phyloP scores from a whole-genome alignment of 2,113 vertebrate species.

The western clawed frog (Xenopus tropicalis) region UCB_Xtro_10.0 CM004446.2:18513001-18513500 shows the following conservation, averaged over 20 bases:
- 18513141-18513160: slow-evolving; percentile 83
- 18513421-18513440: no score
- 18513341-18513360: no score
- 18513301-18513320: no score
- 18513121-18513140: slow-evolving; percentile 83
- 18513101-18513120: slow-evolving; percentile 94
- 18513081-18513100: slow-evolving; percentile 84
- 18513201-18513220: slow-evolving; percentile 82
- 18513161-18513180: slow-evolving; percentile 92
- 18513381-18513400: no score
- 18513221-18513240: slow-evolving; percentile 81
- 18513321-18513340: no score
- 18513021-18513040: slow-evolving; percentile 56
- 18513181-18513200: slow-evolving; percentile 89
- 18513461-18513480: no score
- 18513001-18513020: no score
- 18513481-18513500: no score
- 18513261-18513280: slow-evolving; percentile 62
- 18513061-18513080: slow-evolving; percentile 77
- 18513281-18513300: no score
- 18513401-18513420: no score
- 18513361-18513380: no score
- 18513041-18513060: slow-evolving; percentile 87
- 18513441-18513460: no score
- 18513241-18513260: slow-evolving; percentile 84